A percentile compares a stretch with the other conserved stretches of the same genome.
These are phyloP conservation scores for Augochlorella aurata DNA, from an alignment of 2,888 invertebrate genomes.

Conservation along the genomic window DNA sequence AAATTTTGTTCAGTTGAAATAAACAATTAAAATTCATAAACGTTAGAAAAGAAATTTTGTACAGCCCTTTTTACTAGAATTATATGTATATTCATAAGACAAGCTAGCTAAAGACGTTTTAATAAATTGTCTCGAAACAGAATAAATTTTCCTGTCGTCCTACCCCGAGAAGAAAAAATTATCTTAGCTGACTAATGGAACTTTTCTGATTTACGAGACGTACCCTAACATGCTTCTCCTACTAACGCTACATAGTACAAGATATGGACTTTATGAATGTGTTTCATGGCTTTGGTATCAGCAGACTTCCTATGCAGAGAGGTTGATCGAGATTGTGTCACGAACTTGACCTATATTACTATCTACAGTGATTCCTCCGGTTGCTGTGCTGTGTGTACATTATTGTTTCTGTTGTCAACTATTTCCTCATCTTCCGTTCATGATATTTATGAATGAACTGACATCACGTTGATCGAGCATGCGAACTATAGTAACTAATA, in stretches of 20 bases:
- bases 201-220: background rate
- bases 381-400: background rate
- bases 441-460: background rate
- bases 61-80: too few species aligned
- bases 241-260: background rate
- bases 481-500: background rate
- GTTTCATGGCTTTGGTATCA: constrained; percentile 2
- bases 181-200: background rate
- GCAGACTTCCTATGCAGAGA: constrained; percentile 18
- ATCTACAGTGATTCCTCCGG: constrained; percentile 45
- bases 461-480: background rate
- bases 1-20: too few species aligned
- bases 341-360: constrained; percentile 74
- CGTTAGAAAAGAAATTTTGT: too few species aligned
- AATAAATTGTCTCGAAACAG: too few species aligned
- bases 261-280: background rate
- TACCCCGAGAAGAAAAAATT: background rate
- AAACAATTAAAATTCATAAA: too few species aligned
- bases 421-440: background rate
- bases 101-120: too few species aligned
- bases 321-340: constrained; percentile 59
- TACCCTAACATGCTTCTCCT: background rate
- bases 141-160: background rate
- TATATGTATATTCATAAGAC: too few species aligned
- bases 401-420: background rate